Evolutionary conservation across 2,113 vertebrate genomes (phyloP), one percentile per base, ranked within the genome.

Genomic region (Anthoscopus minutus): DNA sequence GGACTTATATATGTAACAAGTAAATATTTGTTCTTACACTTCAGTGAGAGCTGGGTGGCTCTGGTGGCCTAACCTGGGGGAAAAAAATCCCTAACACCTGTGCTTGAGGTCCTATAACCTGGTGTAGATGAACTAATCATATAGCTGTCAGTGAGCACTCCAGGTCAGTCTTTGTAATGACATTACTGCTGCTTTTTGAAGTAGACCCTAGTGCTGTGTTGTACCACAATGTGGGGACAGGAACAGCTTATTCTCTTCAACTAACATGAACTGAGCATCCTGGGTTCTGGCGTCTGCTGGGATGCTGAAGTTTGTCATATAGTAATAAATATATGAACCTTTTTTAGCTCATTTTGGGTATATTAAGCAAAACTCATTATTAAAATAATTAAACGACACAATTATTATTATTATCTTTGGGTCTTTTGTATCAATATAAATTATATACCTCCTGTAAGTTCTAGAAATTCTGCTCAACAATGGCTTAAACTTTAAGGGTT

Each of bases 161-260:
- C 2, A 44, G 21, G 57, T 85, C 6, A 28, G 9, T 62, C 38
- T 57, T 35, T 48, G 73, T 67, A 21, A 51, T 82, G n/a, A 13
- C 11, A 6, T 57, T 83, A 35, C 20, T 40, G 18, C 54, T 51
- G 8, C n/a, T 8, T 72, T 10, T 77, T 47, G 11, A 23, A 31
- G 42, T n/a, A 53, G 57, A 44, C 18, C 38, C 35, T 17, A 20
- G 2, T 35, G 44, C 9, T 50, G 1, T 16, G 6, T n/a, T 53
- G 22, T 12, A 57, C 13, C 1, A 1, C 1, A 0, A 21, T 30
- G n/a, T n/a, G 23, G 9, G 9, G 15, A 6, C 44, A 71, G 23
- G 38, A 71, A 33, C 28, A 31, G 4, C 1, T 0, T 57, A 7
- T 61, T 76, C 12, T 53, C 14, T 50, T 71, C 25, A n/a, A n/a